These are phyloP conservation scores for Epizoanthus illoricatus DNA, from an alignment of 92 coral and sea anemone genomes.

Conservation along the genomic window DNA sequence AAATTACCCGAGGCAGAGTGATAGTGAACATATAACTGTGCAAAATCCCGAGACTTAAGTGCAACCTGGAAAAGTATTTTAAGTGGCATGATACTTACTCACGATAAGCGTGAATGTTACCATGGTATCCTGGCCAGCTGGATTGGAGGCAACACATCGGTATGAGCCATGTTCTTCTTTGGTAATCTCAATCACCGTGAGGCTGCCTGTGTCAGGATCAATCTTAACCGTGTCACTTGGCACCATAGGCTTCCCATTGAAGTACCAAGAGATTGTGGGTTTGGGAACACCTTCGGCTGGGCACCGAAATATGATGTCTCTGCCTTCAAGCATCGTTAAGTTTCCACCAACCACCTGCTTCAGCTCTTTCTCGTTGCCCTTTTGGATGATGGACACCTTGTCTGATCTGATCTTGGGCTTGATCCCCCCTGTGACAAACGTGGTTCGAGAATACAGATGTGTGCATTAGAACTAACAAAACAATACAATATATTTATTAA, in stretches of 20 bases:
- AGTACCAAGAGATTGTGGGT: conserved; percentile 71
- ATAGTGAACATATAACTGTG: no score
- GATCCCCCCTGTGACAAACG: neutral
- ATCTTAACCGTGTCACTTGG: conserved; percentile 62
- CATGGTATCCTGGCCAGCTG: conserved; percentile 76
- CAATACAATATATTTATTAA: no score
- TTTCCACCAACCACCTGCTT: conserved; percentile 59
- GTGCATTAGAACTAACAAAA: no score
- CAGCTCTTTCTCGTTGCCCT: conserved; percentile 35
- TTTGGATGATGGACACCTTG: neutral
- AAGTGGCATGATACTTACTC: conserved; percentile 55
- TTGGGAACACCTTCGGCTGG: conserved; percentile 71
- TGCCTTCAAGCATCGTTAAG: conserved; percentile 74
- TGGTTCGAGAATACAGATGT: no score
- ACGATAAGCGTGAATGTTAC: conserved; percentile 69
- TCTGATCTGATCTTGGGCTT: conserved; percentile 50
- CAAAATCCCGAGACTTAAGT: no score
- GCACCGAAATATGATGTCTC: conserved; percentile 69
- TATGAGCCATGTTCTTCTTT: conserved; percentile 70
- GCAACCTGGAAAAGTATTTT: no score
- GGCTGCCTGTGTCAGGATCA: conserved; percentile 51
- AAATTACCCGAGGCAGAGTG: no score
- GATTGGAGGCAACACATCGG: conserved; percentile 74
- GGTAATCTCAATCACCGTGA: conserved; percentile 73
- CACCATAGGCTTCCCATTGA: conserved; percentile 58